Evolutionary conservation across 2,888 invertebrate species (phyloP).

Genomic region (Chorisops tibialis): DNA sequence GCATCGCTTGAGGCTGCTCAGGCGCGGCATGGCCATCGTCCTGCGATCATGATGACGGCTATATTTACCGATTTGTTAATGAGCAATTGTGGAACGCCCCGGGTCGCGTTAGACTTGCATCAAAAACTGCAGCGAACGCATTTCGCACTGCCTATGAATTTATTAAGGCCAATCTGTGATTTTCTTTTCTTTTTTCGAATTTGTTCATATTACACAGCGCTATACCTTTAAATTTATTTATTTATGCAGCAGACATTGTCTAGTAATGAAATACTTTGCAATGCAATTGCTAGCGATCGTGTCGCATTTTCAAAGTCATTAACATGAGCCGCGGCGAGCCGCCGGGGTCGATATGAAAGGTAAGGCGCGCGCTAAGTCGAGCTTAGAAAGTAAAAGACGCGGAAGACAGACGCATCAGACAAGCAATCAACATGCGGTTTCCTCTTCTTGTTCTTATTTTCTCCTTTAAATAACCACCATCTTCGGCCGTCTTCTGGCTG

Average conservation of each 20-base stretch:
- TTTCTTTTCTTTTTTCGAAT: no score
- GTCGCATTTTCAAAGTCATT: background rate
- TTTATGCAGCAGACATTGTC: conserved; percentile 4
- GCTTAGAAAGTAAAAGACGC: no score
- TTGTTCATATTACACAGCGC: background rate
- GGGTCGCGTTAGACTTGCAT: background rate
- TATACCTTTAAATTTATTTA: background rate
- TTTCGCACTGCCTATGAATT: conserved; percentile 1
- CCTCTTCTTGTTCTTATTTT: no score
- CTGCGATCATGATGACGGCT: background rate
- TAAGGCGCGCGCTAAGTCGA: no score
- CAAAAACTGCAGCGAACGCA: background rate
- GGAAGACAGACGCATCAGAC: no score
- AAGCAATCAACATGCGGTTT: no score
- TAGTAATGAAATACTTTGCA: background rate
- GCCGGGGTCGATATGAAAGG: no score
- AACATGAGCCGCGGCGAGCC: no score
- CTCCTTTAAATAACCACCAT: no score
- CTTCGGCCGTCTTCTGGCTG: no score
- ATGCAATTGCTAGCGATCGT: background rate
- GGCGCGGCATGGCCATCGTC: background rate
- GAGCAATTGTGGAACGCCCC: background rate
- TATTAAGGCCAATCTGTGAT: background rate
- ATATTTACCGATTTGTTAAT: conserved; percentile 1
- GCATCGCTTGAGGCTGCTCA: background rate